Evolutionary conservation across 2,888 invertebrate species (phyloP).

Genomic region (Agrilus biguttatus): DNA sequence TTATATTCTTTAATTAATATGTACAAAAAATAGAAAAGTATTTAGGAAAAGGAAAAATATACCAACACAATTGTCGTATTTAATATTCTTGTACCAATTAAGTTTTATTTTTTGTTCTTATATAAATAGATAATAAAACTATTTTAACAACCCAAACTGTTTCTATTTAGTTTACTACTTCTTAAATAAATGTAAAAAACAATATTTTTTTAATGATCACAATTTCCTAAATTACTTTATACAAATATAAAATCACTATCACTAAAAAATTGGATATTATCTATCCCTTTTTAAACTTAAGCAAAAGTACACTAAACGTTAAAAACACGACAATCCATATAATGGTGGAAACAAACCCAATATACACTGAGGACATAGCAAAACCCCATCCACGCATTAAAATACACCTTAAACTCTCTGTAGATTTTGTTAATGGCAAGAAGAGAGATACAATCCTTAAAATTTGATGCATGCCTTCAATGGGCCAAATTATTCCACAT

Average conservation of each 20-base stretch:
- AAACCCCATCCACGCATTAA: constrained; percentile 79
- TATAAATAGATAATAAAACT: too few relatives aligned
- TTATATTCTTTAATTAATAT: too few relatives aligned
- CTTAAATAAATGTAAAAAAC: too few relatives aligned
- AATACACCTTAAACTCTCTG: constrained; percentile 76
- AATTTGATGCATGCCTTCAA: constrained; percentile 76
- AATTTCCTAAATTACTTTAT: constrained; percentile 8
- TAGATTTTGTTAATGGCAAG: constrained; percentile 78
- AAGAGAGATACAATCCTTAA: constrained; percentile 63
- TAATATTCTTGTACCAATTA: too few relatives aligned
- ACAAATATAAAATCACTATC: neutral
- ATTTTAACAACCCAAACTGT: too few relatives aligned
- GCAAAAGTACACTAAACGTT: constrained; percentile 61
- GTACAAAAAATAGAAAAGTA: too few relatives aligned
- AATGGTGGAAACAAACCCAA: constrained; percentile 76
- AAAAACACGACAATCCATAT: constrained; percentile 76
- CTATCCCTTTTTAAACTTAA: constrained; percentile 68
- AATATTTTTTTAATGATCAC: too few relatives aligned
- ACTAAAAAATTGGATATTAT: constrained; percentile 23
- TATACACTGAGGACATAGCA: constrained; percentile 66
- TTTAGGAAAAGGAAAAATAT: too few relatives aligned
- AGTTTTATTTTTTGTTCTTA: too few relatives aligned
- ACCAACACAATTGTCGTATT: too few relatives aligned
- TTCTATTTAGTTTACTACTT: too few relatives aligned
- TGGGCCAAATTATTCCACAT: constrained; percentile 88